These are phyloP conservation scores for Myanophis thanlyinensis DNA, from an alignment of 2,113 vertebrate genomes.

Conservation along the genomic window DNA sequence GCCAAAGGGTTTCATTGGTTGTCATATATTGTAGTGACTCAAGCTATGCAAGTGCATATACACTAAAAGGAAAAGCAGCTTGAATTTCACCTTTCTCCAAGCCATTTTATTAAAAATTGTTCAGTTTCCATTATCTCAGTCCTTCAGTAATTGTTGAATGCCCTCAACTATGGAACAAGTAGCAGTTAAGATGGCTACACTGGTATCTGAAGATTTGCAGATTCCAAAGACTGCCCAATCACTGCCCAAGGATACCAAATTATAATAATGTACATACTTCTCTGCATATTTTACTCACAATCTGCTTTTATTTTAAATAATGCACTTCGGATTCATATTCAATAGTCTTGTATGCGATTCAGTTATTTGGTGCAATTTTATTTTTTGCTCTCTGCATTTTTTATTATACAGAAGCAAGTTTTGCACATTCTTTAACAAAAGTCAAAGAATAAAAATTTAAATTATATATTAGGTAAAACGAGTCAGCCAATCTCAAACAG, in stretches of 20 bases:
- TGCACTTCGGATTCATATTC: not conserved
- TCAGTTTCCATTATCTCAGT: not conserved
- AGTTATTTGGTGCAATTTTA: not conserved
- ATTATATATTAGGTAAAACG: not conserved
- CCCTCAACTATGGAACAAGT: not conserved
- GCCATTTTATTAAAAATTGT: not conserved
- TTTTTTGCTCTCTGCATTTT: not conserved
- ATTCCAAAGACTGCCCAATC: not conserved
- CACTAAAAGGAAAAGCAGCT: not conserved
- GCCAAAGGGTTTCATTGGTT: not conserved
- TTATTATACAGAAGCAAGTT: not conserved
- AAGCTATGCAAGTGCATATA: not conserved
- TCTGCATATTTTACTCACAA: not conserved
- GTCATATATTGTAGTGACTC: not conserved
- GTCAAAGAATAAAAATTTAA: not conserved
- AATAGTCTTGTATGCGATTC: not conserved
- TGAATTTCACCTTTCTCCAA: not conserved
- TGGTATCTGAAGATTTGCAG: not conserved
- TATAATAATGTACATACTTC: not conserved
- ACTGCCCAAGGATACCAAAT: not conserved
- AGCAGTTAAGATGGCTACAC: not conserved
- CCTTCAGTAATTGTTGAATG: not conserved
- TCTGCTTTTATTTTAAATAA: not conserved
- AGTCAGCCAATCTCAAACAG: not conserved
- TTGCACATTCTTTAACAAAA: not conserved